Conservation (phyloP, 92 coral and sea anemone species). For the Phymanthus crucifer region DNA sequence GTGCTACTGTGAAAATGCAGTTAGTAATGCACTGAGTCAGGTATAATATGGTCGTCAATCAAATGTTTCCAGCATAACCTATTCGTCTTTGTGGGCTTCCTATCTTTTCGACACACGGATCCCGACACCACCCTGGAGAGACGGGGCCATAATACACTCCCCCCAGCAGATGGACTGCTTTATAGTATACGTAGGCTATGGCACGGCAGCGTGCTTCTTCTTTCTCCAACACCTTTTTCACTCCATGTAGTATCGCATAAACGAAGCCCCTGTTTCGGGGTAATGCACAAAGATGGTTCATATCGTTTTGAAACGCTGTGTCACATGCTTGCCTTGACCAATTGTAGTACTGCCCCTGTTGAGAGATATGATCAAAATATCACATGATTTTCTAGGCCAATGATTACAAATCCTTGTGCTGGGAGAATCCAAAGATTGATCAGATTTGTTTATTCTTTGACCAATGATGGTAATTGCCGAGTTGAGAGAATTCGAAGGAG, state of each 20-base stretch:
- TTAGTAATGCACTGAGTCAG: not conserved
- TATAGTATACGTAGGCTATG: conserved; percentile 59
- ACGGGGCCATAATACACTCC: conserved; percentile 29
- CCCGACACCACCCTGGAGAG: conserved; percentile 77
- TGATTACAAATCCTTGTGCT: conserved; percentile 52
- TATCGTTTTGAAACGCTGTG: conserved; percentile 54
- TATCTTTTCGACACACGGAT: conserved; percentile 45
- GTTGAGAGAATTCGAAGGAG: no score
- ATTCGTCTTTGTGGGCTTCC: conserved; percentile 52
- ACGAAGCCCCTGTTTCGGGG: not conserved
- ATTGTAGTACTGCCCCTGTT: conserved; percentile 55
- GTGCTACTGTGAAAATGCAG: no score
- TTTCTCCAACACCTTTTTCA: conserved; percentile 31
- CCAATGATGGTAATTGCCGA: not conserved
- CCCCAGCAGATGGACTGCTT: conserved; percentile 62
- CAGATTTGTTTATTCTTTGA: not conserved
- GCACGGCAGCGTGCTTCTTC: conserved; percentile 48
- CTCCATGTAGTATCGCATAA: not conserved
- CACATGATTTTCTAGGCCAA: conserved; percentile 55
- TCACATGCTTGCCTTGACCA: conserved; percentile 62
- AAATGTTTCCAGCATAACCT: not conserved
- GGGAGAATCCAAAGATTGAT: not conserved
- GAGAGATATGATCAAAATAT: conserved; percentile 9
- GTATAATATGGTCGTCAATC: not conserved
- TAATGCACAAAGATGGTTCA: conserved; percentile 52